These are phyloP conservation scores for Malaclemys terrapin DNA, from an alignment of 2,113 vertebrate genomes.

Conservation along the genomic window DNA sequence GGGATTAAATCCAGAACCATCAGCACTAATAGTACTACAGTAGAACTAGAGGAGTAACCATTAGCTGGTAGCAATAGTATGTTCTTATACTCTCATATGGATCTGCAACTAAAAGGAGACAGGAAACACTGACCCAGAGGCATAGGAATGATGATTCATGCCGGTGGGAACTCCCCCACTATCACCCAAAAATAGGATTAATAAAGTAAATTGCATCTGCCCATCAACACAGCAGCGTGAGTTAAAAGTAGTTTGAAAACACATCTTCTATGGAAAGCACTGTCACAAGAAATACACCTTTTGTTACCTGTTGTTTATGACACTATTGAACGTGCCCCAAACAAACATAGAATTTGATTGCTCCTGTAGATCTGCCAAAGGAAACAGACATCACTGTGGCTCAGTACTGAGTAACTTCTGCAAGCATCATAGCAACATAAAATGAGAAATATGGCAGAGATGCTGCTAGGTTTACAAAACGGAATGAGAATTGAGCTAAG, in stretches of 20 bases:
- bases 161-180: neutral
- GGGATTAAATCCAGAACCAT: neutral
- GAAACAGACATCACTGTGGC: constrained; percentile 26
- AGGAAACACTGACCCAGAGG: neutral
- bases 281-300: neutral
- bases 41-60: neutral
- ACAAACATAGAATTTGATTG: constrained; percentile 66
- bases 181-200: neutral
- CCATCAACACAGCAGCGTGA: neutral
- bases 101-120: neutral
- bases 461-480: constrained; percentile 19
- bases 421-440: neutral
- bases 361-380: constrained; percentile 69
- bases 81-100: neutral
- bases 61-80: neutral
- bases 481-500: constrained; percentile 57
- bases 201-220: neutral
- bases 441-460: constrained; percentile 28
- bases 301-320: constrained; percentile 66
- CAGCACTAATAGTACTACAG: neutral
- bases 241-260: neutral
- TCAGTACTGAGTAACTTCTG: neutral
- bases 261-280: neutral
- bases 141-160: neutral
- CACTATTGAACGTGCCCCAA: constrained; percentile 64